A percentile compares a stretch with the other conserved stretches of the same genome.
Evolutionary conservation across 2,113 vertebrate species (phyloP).

Genomic region (Oncorhynchus mykiss): DNA sequence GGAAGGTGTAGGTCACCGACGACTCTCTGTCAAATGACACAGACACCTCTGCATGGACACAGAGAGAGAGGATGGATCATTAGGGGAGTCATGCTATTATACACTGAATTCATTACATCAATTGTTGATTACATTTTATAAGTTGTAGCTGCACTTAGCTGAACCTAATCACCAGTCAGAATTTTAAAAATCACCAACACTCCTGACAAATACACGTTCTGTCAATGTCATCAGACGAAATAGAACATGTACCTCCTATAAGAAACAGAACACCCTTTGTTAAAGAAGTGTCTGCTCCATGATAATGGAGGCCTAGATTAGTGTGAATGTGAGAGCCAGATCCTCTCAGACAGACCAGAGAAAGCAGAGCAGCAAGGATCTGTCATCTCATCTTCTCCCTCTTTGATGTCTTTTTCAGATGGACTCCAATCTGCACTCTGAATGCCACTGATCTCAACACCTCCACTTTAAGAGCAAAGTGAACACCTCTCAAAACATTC

Average conservation of each 20-base stretch:
- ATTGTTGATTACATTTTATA: too few relatives aligned
- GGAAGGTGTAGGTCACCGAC: constrained; percentile 89
- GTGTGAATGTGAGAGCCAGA: constrained; percentile 10
- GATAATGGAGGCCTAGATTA: constrained; percentile 26
- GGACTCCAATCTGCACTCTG: constrained; percentile 9
- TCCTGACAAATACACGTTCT: too few relatives aligned
- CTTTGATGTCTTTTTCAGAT: constrained; percentile 33
- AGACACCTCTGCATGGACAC: constrained; percentile 83
- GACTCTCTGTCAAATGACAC: constrained; percentile 88
- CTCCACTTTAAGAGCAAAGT: not conserved
- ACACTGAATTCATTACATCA: not conserved
- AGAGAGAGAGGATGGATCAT: not conserved
- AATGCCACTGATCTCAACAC: constrained; percentile 20
- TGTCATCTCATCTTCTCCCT: constrained; percentile 22
- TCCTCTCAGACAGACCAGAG: constrained; percentile 27
- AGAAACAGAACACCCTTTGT: not conserved
- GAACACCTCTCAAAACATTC: not conserved
- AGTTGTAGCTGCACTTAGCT: too few relatives aligned
- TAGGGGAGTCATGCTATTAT: not conserved
- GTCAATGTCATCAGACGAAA: too few relatives aligned
- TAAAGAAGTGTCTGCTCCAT: constrained; percentile 10
- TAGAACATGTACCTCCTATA: too few relatives aligned
- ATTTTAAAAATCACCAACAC: too few relatives aligned
- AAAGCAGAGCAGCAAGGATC: constrained; percentile 13
- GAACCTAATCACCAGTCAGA: too few relatives aligned